Evolutionary conservation across 2,797 vertebrate genomes (phyloP).

Genomic region (Alauda arvensis): DNA sequence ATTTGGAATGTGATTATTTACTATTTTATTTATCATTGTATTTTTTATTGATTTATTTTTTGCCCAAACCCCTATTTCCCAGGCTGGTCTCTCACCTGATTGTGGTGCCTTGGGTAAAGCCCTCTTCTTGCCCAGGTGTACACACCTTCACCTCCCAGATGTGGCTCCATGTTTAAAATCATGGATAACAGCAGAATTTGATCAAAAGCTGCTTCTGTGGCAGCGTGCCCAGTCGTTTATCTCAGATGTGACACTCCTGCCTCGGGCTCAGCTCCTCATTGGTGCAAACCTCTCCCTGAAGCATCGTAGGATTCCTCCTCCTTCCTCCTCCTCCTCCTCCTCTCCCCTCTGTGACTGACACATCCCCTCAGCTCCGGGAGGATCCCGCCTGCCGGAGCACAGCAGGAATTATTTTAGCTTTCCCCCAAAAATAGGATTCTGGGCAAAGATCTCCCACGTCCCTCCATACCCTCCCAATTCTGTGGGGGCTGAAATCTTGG

Average conservation of each 20-base stretch:
- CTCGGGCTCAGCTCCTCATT: neutral
- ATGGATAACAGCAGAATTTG: neutral
- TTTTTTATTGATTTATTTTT: neutral
- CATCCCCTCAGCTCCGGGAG: neutral
- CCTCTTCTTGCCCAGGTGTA: neutral
- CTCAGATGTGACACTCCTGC: neutral
- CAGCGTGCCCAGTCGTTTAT: neutral
- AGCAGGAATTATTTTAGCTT: conserved; percentile 33
- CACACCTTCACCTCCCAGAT: neutral
- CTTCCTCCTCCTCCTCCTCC: neutral
- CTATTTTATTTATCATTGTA: accelerated
- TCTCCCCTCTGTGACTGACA: conserved; percentile 21
- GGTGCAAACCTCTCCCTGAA: neutral
- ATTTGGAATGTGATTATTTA: neutral
- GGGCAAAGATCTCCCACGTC: conserved; percentile 1
- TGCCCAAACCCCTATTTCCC: neutral
- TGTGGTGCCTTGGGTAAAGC: neutral
- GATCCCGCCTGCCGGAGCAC: neutral
- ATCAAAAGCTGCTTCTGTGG: neutral
- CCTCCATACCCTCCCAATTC: neutral
- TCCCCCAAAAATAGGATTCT: conserved; percentile 38
- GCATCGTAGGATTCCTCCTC: neutral
- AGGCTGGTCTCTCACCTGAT: neutral
- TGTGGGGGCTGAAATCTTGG: conserved; percentile 26
- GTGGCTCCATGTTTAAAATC: neutral